phyloP scores from a whole-genome alignment of 2,888 invertebrate species.

The Scelioninae gen. 1 region DNA sequence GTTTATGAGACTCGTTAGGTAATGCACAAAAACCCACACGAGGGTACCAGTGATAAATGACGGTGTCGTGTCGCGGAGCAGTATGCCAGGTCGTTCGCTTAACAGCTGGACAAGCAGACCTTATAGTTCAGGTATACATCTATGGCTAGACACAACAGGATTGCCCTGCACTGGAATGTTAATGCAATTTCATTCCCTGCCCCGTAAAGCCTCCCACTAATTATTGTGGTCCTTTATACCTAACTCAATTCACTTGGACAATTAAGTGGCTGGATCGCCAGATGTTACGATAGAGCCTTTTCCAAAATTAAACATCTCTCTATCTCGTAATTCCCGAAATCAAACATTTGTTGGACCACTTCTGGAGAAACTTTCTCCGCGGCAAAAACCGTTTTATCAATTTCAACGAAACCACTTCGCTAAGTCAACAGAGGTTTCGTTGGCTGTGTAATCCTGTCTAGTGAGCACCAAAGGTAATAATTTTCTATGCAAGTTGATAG shows the following conservation, averaged over 20 bases:
- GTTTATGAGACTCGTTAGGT: constrained; percentile 80
- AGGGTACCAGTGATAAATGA: constrained; percentile 79
- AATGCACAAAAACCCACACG: constrained; percentile 78
- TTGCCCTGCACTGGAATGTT: constrained; percentile 78
- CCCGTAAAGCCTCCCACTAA: constrained; percentile 61
- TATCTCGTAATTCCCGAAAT: too few relatives aligned
- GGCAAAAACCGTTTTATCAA: too few relatives aligned
- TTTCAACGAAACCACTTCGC: not conserved
- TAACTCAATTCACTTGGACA: constrained; percentile 48
- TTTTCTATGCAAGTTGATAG: constrained; percentile 22
- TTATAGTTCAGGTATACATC: constrained; percentile 71
- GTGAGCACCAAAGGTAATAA: constrained; percentile 29
- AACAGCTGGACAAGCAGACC: constrained; percentile 77
- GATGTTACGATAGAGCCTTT: constrained; percentile 19
- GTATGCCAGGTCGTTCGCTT: constrained; percentile 74
- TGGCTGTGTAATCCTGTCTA: too few relatives aligned
- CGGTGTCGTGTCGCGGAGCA: constrained; percentile 78
- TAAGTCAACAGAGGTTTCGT: constrained; percentile 11
- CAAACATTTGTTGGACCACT: too few relatives aligned
- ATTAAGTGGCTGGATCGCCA: constrained; percentile 26
- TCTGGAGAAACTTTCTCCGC: too few relatives aligned
- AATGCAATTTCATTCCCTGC: constrained; percentile 75
- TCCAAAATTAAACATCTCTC: too few relatives aligned
- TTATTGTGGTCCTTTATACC: constrained; percentile 50
- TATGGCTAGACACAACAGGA: constrained; percentile 69